Evolutionary conservation across 2,888 invertebrate genomes (phyloP), one percentile per base, ranked within the genome.

Genomic region (Melieria picta): DNA sequence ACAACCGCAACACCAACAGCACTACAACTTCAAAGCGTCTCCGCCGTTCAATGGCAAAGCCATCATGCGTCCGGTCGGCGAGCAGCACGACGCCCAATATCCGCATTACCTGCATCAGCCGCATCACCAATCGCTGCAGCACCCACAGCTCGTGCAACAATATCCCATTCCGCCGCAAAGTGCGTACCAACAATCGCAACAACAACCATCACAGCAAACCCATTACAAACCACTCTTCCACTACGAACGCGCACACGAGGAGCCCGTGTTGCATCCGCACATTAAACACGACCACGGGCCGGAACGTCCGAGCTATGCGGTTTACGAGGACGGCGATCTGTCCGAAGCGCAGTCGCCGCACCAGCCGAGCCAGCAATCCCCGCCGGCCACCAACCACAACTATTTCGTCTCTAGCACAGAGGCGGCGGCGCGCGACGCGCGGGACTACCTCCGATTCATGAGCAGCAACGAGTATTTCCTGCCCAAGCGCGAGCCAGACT

Each of bases 381-480:
- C 30, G 2, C 30, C 30, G 30, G 62, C 47, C 67, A 16, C 60
- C 48, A 70, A 67, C 55, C 74, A 74, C 61, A 69, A 76, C 69
- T 74, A 73, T 57, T 65, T 73, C 56, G 62, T 62, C 2, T 45
- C 55, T n/a, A 9, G 65, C 7, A 71, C 75, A 9, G 74, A 77
- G 63, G 78, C 65, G 61, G 75, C 76, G 43, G 79, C 80, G 7
- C 80, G 81, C 16, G 83, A 85, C 65, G 86, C 85, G 0, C 82
- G 84, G 72, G 81, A 82, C 48, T 86, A 85, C 75, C 76, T 86
- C 50, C 80, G 82, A 55, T 86, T 86, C 67, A 86, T 86, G 86
- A 81, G 82, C 73, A 82, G 82, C 43, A 84, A 82, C 52, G 84
- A 84, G 10, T 86, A 86, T 71, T 86, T 86, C 70, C 66, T 86